Evolutionary conservation across 2,888 invertebrate species (phyloP).

Genomic region (Pristionchus maxplancki): DNA sequence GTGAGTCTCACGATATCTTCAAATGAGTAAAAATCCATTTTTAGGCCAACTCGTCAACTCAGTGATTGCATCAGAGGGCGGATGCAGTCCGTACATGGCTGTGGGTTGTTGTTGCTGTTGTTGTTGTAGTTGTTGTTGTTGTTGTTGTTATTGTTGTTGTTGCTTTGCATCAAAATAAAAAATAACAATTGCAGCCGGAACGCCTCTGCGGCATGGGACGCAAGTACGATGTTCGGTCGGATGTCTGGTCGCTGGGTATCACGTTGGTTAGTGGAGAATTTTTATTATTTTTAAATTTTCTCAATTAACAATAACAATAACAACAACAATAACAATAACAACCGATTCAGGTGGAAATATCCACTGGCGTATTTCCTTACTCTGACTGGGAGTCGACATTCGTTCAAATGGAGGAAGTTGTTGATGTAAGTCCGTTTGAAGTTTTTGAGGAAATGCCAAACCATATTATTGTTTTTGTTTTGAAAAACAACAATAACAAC

Average conservation of each 20-base stretch:
- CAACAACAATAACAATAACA: too few relatives aligned
- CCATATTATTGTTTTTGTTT: too few relatives aligned
- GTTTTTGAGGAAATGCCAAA: not conserved
- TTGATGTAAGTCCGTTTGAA: conserved; percentile 38
- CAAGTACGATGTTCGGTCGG: conserved; percentile 80
- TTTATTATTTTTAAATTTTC: not conserved
- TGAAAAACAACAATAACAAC: too few relatives aligned
- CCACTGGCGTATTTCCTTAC: conserved; percentile 96
- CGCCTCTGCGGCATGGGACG: conserved; percentile 74
- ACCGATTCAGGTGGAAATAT: conserved; percentile 90
- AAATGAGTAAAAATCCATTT: not conserved
- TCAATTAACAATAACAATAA: too few relatives aligned
- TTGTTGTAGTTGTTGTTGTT: too few relatives aligned
- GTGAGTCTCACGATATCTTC: conserved; percentile 77
- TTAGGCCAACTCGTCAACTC: conserved; percentile 77
- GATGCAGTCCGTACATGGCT: conserved; percentile 98
- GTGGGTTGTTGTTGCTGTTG: conserved; percentile 80
- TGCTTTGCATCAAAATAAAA: too few relatives aligned
- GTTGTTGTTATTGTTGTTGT: too few relatives aligned
- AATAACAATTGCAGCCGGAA: conserved; percentile 80
- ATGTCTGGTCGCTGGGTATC: conserved; percentile 81
- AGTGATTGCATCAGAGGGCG: conserved; percentile 97
- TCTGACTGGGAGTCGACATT: conserved; percentile 94
- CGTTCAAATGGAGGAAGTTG: conserved; percentile 49
- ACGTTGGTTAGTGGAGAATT: conserved; percentile 78